These are phyloP conservation scores for Eilema depressum DNA, from an alignment of 2,888 invertebrate species.

Conservation along the genomic window DNA sequence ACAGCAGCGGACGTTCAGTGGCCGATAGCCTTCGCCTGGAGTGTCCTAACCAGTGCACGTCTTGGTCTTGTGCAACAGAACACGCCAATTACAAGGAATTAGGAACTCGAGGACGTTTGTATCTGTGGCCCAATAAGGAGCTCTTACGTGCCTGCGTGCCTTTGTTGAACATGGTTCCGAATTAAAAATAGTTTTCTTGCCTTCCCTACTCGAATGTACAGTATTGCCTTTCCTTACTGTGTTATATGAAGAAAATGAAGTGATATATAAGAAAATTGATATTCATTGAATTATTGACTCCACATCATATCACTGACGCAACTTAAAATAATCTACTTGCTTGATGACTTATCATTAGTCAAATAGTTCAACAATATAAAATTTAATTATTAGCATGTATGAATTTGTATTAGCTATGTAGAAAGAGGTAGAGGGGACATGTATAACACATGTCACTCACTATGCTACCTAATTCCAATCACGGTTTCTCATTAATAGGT, in stretches of 20 bases:
- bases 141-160: slow-evolving; percentile 35
- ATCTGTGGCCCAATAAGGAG: slow-evolving; percentile 48
- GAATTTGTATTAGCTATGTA: no score
- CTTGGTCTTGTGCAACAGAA: slow-evolving; percentile 37
- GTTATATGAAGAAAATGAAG: background rate
- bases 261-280: no score
- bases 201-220: background rate
- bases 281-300: no score
- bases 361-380: background rate
- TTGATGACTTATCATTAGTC: background rate
- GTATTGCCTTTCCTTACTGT: background rate
- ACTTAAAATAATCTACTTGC: no score
- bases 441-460: background rate
- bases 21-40: slow-evolving; percentile 44
- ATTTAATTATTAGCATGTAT: no score
- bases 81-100: slow-evolving; percentile 60
- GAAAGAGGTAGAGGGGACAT: background rate
- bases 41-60: slow-evolving; percentile 47
- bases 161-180: slow-evolving; percentile 32
- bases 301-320: no score
- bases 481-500: no score
- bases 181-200: slow-evolving; percentile 35
- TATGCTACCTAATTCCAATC: background rate
- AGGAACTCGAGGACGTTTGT: slow-evolving; percentile 50
- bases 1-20: slow-evolving; percentile 34